These are phyloP conservation scores for Hydraecia micacea DNA, from an alignment of 2,888 invertebrate genomes.

Conservation along the genomic window DNA sequence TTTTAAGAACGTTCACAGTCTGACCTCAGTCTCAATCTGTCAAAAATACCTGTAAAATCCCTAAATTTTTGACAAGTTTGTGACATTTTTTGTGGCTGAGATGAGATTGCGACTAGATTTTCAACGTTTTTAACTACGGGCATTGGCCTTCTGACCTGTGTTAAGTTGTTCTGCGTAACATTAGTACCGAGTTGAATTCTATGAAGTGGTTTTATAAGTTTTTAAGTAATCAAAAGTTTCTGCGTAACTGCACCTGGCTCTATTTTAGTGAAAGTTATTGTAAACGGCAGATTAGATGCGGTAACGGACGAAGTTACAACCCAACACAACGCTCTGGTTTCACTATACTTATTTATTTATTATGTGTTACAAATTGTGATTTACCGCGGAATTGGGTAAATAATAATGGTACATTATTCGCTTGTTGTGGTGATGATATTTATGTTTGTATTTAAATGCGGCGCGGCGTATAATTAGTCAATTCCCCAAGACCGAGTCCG, in stretches of 20 bases:
- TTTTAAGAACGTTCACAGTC: neutral
- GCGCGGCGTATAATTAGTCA: too few species aligned
- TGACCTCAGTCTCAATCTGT: neutral
- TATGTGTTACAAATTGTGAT: constrained; percentile 20
- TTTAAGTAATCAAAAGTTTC: constrained; percentile 10
- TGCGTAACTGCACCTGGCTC: constrained; percentile 6
- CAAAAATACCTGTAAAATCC: neutral
- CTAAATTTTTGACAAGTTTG: neutral
- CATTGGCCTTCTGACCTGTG: neutral
- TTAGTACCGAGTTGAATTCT: neutral
- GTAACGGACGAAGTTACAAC: constrained; percentile 37
- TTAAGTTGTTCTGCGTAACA: neutral
- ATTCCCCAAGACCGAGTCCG: too few species aligned
- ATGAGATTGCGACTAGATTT: neutral
- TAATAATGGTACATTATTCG: neutral
- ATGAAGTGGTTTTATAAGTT: constrained; percentile 11
- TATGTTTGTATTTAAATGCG: neutral
- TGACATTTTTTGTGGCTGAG: neutral
- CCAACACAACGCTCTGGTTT: constrained; percentile 20
- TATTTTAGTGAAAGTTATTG: constrained; percentile 45
- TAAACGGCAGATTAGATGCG: constrained; percentile 41
- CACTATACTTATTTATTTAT: neutral
- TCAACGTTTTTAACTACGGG: neutral
- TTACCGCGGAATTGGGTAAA: constrained; percentile 12
- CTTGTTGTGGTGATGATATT: neutral